Evolutionary conservation across 2,797 vertebrate species (phyloP), one percentile per base, ranked within the genome.

Genomic region (Gallinago solitaria): DNA sequence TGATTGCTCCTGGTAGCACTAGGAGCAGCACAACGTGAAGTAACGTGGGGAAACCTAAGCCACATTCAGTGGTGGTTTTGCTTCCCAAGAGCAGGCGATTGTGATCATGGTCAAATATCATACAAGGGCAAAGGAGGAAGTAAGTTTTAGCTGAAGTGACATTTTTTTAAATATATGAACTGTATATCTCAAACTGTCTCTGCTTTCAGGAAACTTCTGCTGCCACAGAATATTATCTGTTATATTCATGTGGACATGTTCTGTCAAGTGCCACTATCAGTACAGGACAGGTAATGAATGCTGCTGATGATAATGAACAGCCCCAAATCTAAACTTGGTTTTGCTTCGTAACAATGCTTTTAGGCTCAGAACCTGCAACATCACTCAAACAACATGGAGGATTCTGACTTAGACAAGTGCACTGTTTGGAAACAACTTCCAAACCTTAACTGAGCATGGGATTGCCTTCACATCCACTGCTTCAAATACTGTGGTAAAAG

Each of bases 31-130:
- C 27, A 51, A 16, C 10, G 21, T 43, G 30, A 91, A 83, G 37
- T n/a, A 50, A 57, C 13, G 1, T 2, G 9, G n/a, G 8, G 53
- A 88, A 90, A 65, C 45, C 70, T 71, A 53, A 68, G 64, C 19
- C 32, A 59, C n/a, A 35, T 37, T 86, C 33, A 69, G 54, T 30
- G 75, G 41, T 9, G 9, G 8, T 18, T 78, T 88, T 43, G 53
- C 35, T 95, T 75, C 61, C 50, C 14, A 39, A 74, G 41, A 80
- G 69, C 48, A 75, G 33, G 51, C 16, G 81, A 6, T 61, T 48
- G 47, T 0, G 0, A 28, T 71, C 50, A 39, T 0, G 0, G 54
- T 50, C 37, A 89, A 89, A 33, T 61, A 79, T 5, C 33, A 83
- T 3, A 30, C 5, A 5, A 81, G 28, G 88, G 47, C 76, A 78